Base-by-base conservation (phyloP, 2,888 invertebrate genomes). In the Parelbella ahira region DNA sequence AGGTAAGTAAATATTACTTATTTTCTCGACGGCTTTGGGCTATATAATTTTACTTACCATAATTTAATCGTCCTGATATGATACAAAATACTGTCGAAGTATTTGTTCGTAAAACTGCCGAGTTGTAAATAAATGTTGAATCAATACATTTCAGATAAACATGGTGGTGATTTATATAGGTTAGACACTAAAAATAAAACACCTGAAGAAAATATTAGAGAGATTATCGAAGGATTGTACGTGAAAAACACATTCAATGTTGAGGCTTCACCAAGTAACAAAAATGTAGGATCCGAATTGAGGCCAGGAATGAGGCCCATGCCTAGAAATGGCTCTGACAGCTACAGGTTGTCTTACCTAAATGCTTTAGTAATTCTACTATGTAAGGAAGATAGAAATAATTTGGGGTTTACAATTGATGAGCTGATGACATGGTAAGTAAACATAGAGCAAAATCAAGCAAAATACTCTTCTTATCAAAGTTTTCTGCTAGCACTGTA, bases 291-390 rank as follows among this genome's bases (percentile, higher is more conserved):
- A 68, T 68, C 37, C 49, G 80, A 83, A 45, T 82, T 84, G 49
- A 92, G 91, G 68, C 56, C 71, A 45, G 90, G 92, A 42, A 75
- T 92, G 41, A 86, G 86, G 44, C 89, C 89, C 65, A 66, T 91
- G 46, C 91, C 90, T 53, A 90, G 89, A 63, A 90, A 89, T 65
- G 89, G 93, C 47, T 91, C 93, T 46, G 95, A 95, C 76, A 92
- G 91, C 49, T 93, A 93, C 69, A 93, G 94, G 71, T 88, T 97
- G 56, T 94, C 93, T 53, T 94, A 96, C 76, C 90, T 97, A 62
- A 97, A 97, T 89, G 93, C 93, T 48, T 92, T 97, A 80, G 95
- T 96, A 42, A 94, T 95, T 66, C 89, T 97, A 52, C 84, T 93
- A 53, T 86, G 89, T 61, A 90, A 91, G 68, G 88, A 90, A 66